A percentile compares a stretch with the other conserved stretches of the same genome.
Evolutionary conservation across 2,888 invertebrate genomes (phyloP).

Genomic region (Elgonia sp.): DNA sequence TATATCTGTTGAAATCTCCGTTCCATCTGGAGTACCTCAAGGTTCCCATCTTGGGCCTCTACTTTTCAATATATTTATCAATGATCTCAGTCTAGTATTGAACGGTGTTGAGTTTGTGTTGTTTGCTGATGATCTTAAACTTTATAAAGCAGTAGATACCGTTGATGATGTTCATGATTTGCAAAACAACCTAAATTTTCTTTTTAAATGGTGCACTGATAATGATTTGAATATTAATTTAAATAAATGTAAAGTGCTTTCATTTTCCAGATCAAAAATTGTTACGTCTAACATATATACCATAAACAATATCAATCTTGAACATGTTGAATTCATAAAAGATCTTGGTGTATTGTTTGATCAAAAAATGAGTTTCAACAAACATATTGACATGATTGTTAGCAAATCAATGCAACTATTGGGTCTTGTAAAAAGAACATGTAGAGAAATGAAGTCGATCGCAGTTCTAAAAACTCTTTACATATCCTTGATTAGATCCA

Average conservation of each 20-base stretch:
- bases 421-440: no score
- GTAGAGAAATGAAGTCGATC: no score
- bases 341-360: constrained; percentile 10
- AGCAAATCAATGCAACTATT: no score
- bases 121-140: neutral
- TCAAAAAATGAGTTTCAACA: no score
- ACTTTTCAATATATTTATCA: neutral
- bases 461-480: constrained; percentile 18
- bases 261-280: neutral
- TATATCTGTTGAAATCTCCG: neutral
- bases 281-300: neutral
- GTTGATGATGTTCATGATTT: no score
- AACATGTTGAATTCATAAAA: constrained; percentile 7
- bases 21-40: no score
- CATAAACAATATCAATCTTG: neutral
- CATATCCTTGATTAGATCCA: neutral
- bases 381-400: no score
- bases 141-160: neutral
- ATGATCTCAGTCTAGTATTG: neutral
- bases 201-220: neutral
- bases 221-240: neutral
- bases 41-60: no score
- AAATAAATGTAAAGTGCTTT: neutral
- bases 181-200: no score
- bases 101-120: no score